phyloP scores from a whole-genome alignment of 2,888 invertebrate species.

The Coelopa pilipes region DNA sequence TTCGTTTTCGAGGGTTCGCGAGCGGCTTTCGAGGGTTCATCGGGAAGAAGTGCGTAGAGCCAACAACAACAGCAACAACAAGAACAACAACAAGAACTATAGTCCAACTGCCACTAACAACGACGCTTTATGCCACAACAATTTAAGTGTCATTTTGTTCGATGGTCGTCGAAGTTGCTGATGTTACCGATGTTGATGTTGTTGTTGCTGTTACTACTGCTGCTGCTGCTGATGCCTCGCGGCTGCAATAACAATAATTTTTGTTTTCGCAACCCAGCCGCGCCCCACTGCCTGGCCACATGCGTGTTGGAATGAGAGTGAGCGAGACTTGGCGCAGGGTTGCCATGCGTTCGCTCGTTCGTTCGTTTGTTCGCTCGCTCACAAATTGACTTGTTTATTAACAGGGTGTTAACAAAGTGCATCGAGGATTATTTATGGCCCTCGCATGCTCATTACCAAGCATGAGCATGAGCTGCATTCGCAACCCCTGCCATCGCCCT shows the following conservation, averaged over 20 bases:
- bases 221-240: not conserved
- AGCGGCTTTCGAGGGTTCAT: not conserved
- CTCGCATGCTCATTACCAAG: constrained; percentile 21
- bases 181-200: not conserved
- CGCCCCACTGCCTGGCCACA: not conserved
- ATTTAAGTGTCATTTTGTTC: constrained; percentile 10
- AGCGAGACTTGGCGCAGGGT: not conserved
- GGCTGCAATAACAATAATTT: not conserved
- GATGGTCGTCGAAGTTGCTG: too few relatives aligned
- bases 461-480: not conserved
- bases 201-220: not conserved
- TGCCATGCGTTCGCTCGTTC: constrained; percentile 18
- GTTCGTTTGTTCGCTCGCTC: not conserved
- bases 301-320: not conserved
- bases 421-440: constrained; percentile 13
- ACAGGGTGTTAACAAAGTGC: constrained; percentile 29
- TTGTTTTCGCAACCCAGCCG: not conserved
- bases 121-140: constrained; percentile 5
- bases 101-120: too few relatives aligned
- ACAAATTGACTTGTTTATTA: constrained; percentile 28
- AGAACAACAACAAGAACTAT: not conserved
- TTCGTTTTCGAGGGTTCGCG: not conserved
- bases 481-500: constrained; percentile 7
- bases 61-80: not conserved
- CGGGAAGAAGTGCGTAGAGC: not conserved